These are phyloP conservation scores for Pammene fasciana DNA, from an alignment of 2,888 invertebrate species.

Conservation along the genomic window DNA sequence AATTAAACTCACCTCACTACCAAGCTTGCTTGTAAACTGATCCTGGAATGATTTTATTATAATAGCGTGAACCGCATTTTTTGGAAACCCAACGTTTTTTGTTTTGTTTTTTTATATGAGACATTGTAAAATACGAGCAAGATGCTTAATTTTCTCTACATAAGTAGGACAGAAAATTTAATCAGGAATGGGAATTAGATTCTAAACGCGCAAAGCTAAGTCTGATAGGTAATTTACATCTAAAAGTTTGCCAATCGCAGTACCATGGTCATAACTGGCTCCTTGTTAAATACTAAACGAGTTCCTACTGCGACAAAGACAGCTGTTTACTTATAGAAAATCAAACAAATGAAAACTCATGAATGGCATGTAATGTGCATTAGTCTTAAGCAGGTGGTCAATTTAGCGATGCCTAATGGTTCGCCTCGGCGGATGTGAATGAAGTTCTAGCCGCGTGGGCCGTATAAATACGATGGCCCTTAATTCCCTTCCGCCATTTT, in stretches of 20 bases:
- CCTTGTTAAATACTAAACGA: neutral
- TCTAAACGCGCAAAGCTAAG: neutral
- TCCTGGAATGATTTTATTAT: too few species aligned
- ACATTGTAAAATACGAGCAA: too few species aligned
- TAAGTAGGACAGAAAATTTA: neutral
- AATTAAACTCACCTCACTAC: too few species aligned
- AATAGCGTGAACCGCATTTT: too few species aligned
- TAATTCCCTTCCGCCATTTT: constrained; percentile 54
- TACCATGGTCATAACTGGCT: neutral
- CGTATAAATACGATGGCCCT: constrained; percentile 55
- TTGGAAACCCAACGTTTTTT: too few species aligned
- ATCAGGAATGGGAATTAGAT: too few species aligned
- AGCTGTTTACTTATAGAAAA: constrained; percentile 15
- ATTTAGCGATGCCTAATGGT: constrained; percentile 43
- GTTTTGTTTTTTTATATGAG: too few species aligned
- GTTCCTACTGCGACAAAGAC: neutral
- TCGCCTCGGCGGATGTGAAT: constrained; percentile 47
- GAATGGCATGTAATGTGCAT: constrained; percentile 18
- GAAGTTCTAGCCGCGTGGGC: constrained; percentile 50
- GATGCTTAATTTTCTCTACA: neutral
- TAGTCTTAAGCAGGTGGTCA: constrained; percentile 35
- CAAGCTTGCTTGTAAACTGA: too few species aligned
- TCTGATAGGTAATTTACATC: neutral
- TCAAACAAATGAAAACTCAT: constrained; percentile 9
- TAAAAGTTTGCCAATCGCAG: neutral